Base-by-base conservation (phyloP, 2,113 vertebrate genomes). In the Pseudorectes ferrugineus region DNA sequence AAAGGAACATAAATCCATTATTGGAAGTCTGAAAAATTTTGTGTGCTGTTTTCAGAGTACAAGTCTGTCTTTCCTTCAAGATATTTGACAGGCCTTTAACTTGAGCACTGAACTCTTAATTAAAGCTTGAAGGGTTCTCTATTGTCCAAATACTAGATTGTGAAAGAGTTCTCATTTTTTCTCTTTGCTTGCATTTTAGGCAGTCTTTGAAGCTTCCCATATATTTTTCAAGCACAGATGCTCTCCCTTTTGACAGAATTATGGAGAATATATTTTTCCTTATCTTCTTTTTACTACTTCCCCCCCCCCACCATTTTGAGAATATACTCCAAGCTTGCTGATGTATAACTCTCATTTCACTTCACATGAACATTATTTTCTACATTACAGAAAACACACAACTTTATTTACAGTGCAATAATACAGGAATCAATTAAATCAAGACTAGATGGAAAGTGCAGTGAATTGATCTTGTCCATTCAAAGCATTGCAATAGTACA, bases 51-150 rank as follows among this genome's bases (percentile, higher is more conserved):
- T 97, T 74, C 46, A 85, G 76, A 95, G 74, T 23, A 88, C 7
- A 94, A 62, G 79, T 25, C 25, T 40, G 78, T 92, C 43, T 92
- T 73, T 77, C 66, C 75, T 93, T 57, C 71, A 96, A 92, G 89
- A 89, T 54, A 93, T 55, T 94, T 95, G 68, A 61, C 71, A 84
- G 68, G 38, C 71, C 49, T 80, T 55, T 93, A 81, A 72, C 57
- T 91, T 94, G 79, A 92, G 85, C 88, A 81, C 31, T 73, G 83
- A 97, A 91, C 46, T 88, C 96, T 95, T 85, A 95, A 92, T 96
- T 95, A 96, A 96, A 96, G 76, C 43, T n/a, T 75, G 43, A 93
- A 79, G 11, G 21, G 63, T 76, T 61, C 23, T 72, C 35, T 57
- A 57, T 78, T 93, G 84, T 88, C 78, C 40, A 70, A 58, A 71